Conservation (phyloP, 64 coral and sea anemone species). For the Hydrozoanthus tunicans region DNA sequence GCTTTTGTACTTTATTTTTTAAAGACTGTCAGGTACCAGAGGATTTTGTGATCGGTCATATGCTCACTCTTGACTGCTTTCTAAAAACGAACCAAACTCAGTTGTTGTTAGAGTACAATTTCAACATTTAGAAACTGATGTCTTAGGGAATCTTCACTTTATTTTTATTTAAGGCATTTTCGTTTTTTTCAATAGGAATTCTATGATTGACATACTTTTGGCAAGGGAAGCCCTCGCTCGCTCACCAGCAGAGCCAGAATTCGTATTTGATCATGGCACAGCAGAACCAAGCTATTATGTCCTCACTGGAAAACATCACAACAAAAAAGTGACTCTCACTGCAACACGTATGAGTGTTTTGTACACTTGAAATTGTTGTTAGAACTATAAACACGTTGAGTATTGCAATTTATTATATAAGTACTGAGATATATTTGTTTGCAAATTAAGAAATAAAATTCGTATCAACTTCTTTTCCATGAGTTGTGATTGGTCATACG, state of each 20-base stretch:
- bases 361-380: background rate
- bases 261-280: constrained; percentile 1
- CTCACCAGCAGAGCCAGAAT: constrained; percentile 5
- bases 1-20: no score
- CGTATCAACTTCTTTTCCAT: no score
- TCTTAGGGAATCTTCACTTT: background rate
- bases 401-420: background rate
- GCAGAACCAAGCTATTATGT: background rate
- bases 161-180: background rate
- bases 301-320: background rate
- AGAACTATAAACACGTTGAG: background rate
- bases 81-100: background rate
- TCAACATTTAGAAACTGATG: background rate
- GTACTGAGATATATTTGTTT: no score
- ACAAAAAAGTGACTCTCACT: background rate
- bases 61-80: background rate
- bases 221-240: background rate
- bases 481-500: no score
- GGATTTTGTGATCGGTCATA: no score
- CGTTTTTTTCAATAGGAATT: background rate
- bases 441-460: no score
- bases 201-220: constrained; percentile 1
- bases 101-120: background rate
- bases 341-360: background rate
- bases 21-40: no score